Evolutionary conservation across 2,797 vertebrate genomes (phyloP).

Genomic region (Acanthiza pusilla): DNA sequence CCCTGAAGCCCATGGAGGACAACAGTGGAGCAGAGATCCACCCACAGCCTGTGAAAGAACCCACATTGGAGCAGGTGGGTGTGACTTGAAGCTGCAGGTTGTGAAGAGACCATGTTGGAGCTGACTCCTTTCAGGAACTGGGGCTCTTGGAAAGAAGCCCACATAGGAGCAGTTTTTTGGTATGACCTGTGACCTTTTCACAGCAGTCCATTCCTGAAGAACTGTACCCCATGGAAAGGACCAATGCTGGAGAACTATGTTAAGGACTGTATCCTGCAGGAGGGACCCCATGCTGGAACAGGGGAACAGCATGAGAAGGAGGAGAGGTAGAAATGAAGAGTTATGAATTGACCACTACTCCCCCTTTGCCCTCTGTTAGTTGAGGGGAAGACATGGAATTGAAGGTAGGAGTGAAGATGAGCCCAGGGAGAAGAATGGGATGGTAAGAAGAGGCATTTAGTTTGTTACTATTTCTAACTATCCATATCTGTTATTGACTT

Average conservation of each 20-base stretch:
- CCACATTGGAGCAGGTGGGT: not conserved
- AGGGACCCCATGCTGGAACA: not conserved
- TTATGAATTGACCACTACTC: too few relatives aligned
- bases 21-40: not conserved
- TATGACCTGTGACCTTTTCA: accelerated
- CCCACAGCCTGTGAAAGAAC: not conserved
- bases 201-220: not conserved
- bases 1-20: not conserved
- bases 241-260: not conserved
- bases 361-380: accelerated
- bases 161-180: not conserved
- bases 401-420: not conserved
- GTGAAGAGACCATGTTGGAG: accelerated
- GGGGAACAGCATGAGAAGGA: not conserved
- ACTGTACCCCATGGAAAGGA: accelerated
- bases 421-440: not conserved
- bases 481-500: not conserved
- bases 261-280: not conserved
- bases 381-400: not conserved
- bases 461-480: not conserved
- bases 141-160: accelerated
- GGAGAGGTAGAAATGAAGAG: not conserved
- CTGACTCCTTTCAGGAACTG: not conserved
- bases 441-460: not conserved
- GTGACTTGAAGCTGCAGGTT: not conserved